A percentile compares a stretch with the other conserved stretches of the same genome.
These are phyloP conservation scores for Glandiceps talaboti DNA, from an alignment of 53 echinoderm and acorn worm genomes.

Conservation along the genomic window DNA sequence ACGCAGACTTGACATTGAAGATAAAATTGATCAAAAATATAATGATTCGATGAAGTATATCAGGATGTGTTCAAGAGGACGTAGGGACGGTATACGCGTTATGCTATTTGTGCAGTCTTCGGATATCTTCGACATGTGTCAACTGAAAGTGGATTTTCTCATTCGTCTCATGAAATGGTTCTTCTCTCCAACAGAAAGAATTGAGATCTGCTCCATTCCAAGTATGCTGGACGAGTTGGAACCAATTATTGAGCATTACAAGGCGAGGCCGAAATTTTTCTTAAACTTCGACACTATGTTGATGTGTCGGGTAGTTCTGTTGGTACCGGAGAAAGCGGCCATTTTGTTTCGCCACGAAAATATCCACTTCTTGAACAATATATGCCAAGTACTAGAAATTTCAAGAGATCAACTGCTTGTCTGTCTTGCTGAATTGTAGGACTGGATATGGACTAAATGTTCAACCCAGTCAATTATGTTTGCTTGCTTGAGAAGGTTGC, in stretches of 20 bases:
- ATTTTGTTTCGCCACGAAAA: background rate
- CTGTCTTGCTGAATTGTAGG: background rate
- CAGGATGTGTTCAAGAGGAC: constrained; percentile 8
- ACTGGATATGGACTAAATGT: no score
- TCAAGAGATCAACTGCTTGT: background rate
- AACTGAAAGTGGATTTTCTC: constrained; percentile 35
- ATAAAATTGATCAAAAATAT: background rate
- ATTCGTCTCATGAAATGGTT: constrained; percentile 35
- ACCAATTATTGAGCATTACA: background rate
- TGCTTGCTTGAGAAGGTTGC: no score
- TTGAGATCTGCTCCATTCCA: constrained; percentile 27
- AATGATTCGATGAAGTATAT: constrained; percentile 14
- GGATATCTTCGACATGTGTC: constrained; percentile 14
- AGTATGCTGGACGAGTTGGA: constrained; percentile 1
- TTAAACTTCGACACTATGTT: background rate
- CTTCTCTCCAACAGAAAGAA: constrained; percentile 34
- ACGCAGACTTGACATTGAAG: no score
- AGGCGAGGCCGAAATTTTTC: constrained; percentile 26
- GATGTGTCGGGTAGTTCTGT: background rate
- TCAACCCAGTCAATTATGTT: no score
- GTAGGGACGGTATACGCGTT: constrained; percentile 8
- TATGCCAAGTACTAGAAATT: background rate
- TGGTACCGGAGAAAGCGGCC: background rate
- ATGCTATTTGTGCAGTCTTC: constrained; percentile 31
- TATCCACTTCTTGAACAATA: background rate